A percentile compares a stretch with the other conserved stretches of the same genome.
These are phyloP conservation scores for Pollenia amentaria DNA, from an alignment of 2,888 invertebrate genomes.

Conservation along the genomic window DNA sequence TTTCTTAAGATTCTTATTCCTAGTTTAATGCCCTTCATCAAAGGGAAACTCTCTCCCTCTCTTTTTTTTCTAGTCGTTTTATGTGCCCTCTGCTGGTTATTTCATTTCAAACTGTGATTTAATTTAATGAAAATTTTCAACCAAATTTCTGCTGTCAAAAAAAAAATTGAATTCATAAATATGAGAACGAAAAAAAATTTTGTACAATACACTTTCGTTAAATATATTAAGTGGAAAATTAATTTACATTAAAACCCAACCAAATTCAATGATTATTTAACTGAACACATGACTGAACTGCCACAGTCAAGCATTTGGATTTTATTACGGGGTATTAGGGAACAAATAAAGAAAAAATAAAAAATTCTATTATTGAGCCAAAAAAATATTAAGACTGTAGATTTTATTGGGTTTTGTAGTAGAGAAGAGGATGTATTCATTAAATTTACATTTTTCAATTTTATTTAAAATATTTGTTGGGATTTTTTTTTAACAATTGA, in stretches of 20 bases:
- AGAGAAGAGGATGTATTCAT: conserved; percentile 75
- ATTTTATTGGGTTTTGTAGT: background rate
- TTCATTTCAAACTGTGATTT: conserved; percentile 14
- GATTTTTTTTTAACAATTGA: conserved; percentile 15
- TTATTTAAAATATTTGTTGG: conserved; percentile 30
- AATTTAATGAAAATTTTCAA: conserved; percentile 33
- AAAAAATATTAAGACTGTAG: background rate
- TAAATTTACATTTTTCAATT: conserved; percentile 75
- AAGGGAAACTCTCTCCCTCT: background rate
- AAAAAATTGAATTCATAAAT: background rate
- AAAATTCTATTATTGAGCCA: conserved; percentile 11
- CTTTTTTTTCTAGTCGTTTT: background rate
- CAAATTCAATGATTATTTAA: conserved; percentile 37
- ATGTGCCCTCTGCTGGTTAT: background rate
- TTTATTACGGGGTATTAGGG: background rate
- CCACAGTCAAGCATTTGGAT: background rate
- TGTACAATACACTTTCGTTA: background rate
- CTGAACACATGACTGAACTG: background rate
- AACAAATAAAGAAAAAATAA: background rate
- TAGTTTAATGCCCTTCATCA: too few relatives aligned
- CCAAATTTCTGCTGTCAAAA: background rate
- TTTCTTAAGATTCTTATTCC: too few relatives aligned
- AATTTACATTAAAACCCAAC: conserved; percentile 26
- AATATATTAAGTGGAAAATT: conserved; percentile 25
- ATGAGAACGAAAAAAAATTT: background rate